Evolutionary conservation across 2,113 vertebrate genomes (phyloP).

Genomic region (Madoqua kirkii): DNA sequence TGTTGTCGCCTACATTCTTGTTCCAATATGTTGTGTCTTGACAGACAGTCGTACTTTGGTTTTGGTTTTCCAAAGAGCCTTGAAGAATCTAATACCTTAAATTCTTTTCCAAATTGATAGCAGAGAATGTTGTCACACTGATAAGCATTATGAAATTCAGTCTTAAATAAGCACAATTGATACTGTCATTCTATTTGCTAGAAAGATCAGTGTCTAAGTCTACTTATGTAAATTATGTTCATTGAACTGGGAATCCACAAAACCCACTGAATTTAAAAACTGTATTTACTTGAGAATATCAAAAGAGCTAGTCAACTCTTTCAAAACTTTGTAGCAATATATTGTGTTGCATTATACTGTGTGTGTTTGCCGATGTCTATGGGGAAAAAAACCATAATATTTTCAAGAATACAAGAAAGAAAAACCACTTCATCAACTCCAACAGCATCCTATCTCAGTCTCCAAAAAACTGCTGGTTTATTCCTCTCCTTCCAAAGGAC

Average conservation of each 20-base stretch:
- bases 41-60: background rate
- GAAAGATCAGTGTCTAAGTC: background rate
- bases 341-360: background rate
- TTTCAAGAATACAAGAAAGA: background rate
- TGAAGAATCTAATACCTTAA: background rate
- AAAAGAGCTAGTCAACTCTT: background rate
- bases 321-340: background rate
- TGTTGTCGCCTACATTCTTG: background rate
- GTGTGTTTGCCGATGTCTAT: background rate
- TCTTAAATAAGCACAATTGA: background rate
- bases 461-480: background rate
- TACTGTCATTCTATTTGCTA: background rate
- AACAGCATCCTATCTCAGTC: background rate
- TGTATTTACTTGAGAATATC: background rate
- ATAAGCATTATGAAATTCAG: background rate
- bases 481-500: conserved; percentile 16
- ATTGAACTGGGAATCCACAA: background rate
- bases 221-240: background rate
- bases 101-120: background rate
- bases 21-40: background rate
- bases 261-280: background rate
- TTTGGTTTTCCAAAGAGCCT: background rate
- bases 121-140: background rate
- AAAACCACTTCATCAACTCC: background rate
- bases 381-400: background rate